Base-by-base conservation (phyloP, 2,888 invertebrate species). In the Drosophila prostipennis region DNA sequence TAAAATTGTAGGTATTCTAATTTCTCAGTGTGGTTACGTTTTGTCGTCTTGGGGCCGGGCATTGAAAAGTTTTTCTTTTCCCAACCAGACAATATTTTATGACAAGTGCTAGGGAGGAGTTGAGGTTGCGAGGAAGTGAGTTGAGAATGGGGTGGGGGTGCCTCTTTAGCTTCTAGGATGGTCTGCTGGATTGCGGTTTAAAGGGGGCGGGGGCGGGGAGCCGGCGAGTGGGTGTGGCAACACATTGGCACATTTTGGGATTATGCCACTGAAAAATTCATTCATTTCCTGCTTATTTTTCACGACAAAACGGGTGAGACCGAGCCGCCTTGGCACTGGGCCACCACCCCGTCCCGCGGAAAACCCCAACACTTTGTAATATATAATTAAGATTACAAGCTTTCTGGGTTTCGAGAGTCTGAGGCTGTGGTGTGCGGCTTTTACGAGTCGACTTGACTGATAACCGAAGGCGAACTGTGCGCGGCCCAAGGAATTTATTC, bases 371-470 rank as follows among this genome's bases (percentile, higher is more conserved):
- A 85, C 79, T 82, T 87, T 85, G 85, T 85, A 85, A 85, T 87
- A 87, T 87, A 85, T 87, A 85, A 85, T 85, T 85, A 85, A 85
- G 84, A 85, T 85, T 85, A 85, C 84, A 87, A 87, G 84, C 80
- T 76, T 78, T 77, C 72, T 80, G 83, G 83, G 83, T 69, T 85
- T 84, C 6, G 29, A 11, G 32, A 32, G 46, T 61, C 51, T 60
- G 51, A 32, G 55, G 60, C 56, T 61, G 43, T 69, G 64, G 68
- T 55, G 69, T 55, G 55, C 56, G 78, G 78, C 73, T 76, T 79
- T 77, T 61, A 79, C 67, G 65, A 69, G 71, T 80, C 53, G 75
- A 56, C 72, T 78, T 84, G 87, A 84, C 84, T 87, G 87, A 84
- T 84, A 84, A 84, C 87, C 87, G 69, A 87, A 73, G 59, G 46